Percentiles rank a stretch among this genome's conserved stretches.
These are phyloP conservation scores for Eumerus sabulonum DNA, from an alignment of 2,888 invertebrate genomes.

Conservation along the genomic window DNA sequence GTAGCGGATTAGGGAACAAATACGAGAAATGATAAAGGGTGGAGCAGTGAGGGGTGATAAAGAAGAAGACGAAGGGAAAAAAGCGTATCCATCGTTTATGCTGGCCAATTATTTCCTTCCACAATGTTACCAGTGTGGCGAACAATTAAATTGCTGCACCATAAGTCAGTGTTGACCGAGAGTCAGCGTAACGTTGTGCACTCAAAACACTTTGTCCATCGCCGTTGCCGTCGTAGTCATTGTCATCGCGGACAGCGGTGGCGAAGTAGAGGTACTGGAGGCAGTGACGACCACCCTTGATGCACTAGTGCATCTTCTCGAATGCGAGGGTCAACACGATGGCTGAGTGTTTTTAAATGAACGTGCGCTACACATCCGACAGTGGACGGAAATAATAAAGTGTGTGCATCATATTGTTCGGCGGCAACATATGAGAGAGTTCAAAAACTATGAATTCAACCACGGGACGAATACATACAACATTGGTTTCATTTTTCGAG, in stretches of 20 bases:
- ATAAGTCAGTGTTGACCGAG: slow-evolving; percentile 55
- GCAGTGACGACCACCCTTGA: not conserved
- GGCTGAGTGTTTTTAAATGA: slow-evolving; percentile 35
- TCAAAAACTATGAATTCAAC: slow-evolving; percentile 10
- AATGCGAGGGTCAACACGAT: not conserved
- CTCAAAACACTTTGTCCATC: slow-evolving; percentile 34
- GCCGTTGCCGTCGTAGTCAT: no score
- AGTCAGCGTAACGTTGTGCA: slow-evolving; percentile 48
- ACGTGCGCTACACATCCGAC: slow-evolving; percentile 25
- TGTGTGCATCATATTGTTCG: slow-evolving; percentile 43
- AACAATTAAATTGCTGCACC: slow-evolving; percentile 65
- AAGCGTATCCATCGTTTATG: slow-evolving; percentile 22
- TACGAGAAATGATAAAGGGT: no score
- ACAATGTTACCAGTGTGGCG: slow-evolving; percentile 63
- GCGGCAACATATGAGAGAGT: slow-evolving; percentile 27
- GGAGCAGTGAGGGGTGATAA: slow-evolving; percentile 25
- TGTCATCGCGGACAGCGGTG: no score
- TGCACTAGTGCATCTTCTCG: not conserved
- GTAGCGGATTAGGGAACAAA: slow-evolving; percentile 3
- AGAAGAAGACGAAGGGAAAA: slow-evolving; percentile 33
- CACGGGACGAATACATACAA: not conserved
- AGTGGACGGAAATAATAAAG: slow-evolving; percentile 44
- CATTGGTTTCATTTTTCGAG: slow-evolving; percentile 11
- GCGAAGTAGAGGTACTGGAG: not conserved
- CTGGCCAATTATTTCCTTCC: slow-evolving; percentile 64